Percentiles rank a stretch among this genome's conserved stretches.
Evolutionary conservation across 2,113 vertebrate genomes (phyloP).

Genomic region (Zosterops lateralis): DNA sequence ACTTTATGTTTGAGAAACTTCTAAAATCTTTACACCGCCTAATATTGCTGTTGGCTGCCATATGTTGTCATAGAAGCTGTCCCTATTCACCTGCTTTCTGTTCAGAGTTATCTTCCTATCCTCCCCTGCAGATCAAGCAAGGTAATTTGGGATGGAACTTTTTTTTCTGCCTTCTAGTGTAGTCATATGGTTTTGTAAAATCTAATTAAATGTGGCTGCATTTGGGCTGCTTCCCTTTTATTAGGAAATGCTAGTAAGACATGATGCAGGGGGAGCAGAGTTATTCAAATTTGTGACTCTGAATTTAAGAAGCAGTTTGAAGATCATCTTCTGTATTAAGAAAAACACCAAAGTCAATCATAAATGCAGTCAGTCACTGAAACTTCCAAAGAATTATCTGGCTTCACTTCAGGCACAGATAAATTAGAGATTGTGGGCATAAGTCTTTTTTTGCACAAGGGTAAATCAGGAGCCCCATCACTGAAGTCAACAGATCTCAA

Average conservation of each 20-base stretch:
- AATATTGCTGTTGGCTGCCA: neutral
- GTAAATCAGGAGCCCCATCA: constrained; percentile 25
- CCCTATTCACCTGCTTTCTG: neutral
- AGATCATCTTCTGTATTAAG: neutral
- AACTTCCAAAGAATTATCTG: constrained; percentile 47
- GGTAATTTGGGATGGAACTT: neutral
- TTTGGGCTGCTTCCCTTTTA: neutral
- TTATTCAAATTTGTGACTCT: neutral
- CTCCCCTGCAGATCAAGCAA: neutral
- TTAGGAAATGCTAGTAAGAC: neutral
- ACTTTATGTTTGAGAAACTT: neutral
- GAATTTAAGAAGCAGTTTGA: constrained; percentile 2
- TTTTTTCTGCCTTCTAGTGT: neutral
- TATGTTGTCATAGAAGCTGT: neutral
- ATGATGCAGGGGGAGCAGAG: neutral
- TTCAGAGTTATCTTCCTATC: neutral
- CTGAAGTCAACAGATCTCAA: constrained; percentile 41
- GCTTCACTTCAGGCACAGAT: constrained; percentile 53
- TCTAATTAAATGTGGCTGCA: neutral
- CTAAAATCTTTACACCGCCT: neutral
- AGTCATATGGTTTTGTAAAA: neutral
- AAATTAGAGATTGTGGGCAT: constrained; percentile 53
- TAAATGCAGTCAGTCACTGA: neutral
- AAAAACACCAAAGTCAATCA: constrained; percentile 6
- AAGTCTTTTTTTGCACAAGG: neutral